Evolutionary conservation across 2,888 invertebrate genomes (phyloP).

Genomic region (Laothoe populi): DNA sequence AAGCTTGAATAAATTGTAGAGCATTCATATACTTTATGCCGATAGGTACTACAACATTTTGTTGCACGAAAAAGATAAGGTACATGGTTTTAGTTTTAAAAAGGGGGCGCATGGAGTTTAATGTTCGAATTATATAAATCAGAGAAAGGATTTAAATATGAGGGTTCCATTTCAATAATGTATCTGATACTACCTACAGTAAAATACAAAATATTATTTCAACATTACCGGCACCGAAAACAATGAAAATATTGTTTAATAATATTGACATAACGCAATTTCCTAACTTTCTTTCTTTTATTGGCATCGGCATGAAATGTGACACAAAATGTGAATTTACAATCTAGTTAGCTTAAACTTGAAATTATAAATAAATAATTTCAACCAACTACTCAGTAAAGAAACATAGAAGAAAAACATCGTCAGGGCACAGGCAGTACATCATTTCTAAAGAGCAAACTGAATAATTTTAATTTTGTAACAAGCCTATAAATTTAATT

Average conservation of each 20-base stretch:
- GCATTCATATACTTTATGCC: constrained; percentile 37
- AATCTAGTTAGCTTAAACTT: background rate
- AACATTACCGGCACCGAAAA: too few relatives aligned
- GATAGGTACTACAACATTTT: constrained; percentile 28
- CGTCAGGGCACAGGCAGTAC: background rate
- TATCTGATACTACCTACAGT: too few relatives aligned
- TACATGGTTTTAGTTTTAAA: constrained; percentile 5
- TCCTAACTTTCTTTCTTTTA: too few relatives aligned
- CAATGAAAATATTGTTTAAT: too few relatives aligned
- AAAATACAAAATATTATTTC: too few relatives aligned
- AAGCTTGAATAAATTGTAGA: constrained; percentile 57
- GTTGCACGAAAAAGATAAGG: constrained; percentile 19
- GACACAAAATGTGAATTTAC: too few relatives aligned
- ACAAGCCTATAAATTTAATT: constrained; percentile 24
- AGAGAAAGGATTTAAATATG: background rate
- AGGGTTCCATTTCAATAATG: too few relatives aligned
- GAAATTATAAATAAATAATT: background rate
- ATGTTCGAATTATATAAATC: background rate
- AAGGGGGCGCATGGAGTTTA: background rate
- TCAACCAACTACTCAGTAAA: too few relatives aligned
- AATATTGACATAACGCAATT: too few relatives aligned
- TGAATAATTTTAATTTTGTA: constrained; percentile 19
- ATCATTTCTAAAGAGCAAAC: constrained; percentile 18
- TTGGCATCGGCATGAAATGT: too few relatives aligned
- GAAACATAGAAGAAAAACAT: background rate